phyloP scores from a whole-genome alignment of 2,888 invertebrate species.

The Neoascia interrupta region DNA sequence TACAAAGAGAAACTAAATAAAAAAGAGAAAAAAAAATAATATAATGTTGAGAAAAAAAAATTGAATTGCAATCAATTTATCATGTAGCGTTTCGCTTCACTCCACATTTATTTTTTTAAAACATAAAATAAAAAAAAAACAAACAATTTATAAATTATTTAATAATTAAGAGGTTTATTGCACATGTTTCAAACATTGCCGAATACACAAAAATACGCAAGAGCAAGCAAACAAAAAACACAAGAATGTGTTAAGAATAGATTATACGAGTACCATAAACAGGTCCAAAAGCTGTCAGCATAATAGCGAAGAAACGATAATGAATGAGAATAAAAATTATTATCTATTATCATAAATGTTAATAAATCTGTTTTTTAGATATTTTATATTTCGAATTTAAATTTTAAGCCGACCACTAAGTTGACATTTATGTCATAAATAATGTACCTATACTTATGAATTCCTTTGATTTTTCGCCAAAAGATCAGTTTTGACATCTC shows the following conservation, averaged over 20 bases:
- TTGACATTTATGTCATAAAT: slow-evolving; percentile 53
- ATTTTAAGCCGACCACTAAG: slow-evolving; percentile 59
- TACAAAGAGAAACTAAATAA: slow-evolving; percentile 40
- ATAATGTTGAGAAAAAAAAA: slow-evolving; percentile 12
- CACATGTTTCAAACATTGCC: slow-evolving; percentile 64
- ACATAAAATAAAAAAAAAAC: slow-evolving; percentile 32
- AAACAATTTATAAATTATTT: slow-evolving; percentile 15
- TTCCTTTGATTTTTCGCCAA: slow-evolving; percentile 65
- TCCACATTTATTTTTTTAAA: slow-evolving; percentile 66
- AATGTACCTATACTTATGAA: slow-evolving; percentile 61
- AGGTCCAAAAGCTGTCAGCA: slow-evolving; percentile 46
- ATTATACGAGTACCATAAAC: slow-evolving; percentile 36
- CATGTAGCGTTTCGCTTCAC: slow-evolving; percentile 56
- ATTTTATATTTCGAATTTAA: slow-evolving; percentile 55
- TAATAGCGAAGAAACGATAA: slow-evolving; percentile 22
- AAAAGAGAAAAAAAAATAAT: not conserved
- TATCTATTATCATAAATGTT: no score
- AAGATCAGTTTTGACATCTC: slow-evolving; percentile 32
- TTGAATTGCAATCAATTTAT: slow-evolving; percentile 42
- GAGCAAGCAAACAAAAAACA: slow-evolving; percentile 4
- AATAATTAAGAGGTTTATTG: slow-evolving; percentile 48
- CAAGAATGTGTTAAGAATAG: slow-evolving; percentile 6
- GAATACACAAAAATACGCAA: slow-evolving; percentile 2
- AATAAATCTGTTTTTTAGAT: slow-evolving; percentile 36
- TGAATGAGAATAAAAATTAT: slow-evolving; percentile 9